Percentiles rank a stretch among this genome's conserved stretches.
These are phyloP conservation scores for Zaprionus tsacasi DNA, from an alignment of 1,140 invertebrate species.

Conservation along the genomic window DNA sequence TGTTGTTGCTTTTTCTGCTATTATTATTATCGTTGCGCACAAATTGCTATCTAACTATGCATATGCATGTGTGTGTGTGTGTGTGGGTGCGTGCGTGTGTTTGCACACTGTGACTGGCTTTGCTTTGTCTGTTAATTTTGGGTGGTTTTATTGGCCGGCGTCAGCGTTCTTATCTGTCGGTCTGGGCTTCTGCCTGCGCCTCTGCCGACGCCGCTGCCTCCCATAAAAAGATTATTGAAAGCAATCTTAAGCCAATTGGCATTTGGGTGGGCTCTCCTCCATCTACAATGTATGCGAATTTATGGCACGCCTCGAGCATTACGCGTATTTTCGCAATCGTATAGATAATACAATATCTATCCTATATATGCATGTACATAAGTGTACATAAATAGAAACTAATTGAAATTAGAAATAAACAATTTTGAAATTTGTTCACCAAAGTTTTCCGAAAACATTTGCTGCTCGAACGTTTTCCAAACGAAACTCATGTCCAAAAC, in stretches of 20 bases:
- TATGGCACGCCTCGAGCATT: conserved; percentile 32
- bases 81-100: conserved; percentile 12
- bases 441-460: conserved; percentile 26
- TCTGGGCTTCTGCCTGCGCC: too few relatives aligned
- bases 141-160: conserved; percentile 58
- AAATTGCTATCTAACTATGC: conserved; percentile 58
- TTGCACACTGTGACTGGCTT: conserved; percentile 25
- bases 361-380: conserved; percentile 5
- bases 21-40: conserved; percentile 31
- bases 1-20: conserved; percentile 7
- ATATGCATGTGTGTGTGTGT: not conserved
- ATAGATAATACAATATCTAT: conserved; percentile 7
- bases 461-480: not conserved
- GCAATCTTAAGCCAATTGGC: conserved; percentile 54
- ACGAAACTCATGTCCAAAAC: not conserved
- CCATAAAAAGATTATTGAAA: conserved; percentile 68
- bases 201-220: conserved; percentile 18
- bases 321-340: conserved; percentile 16
- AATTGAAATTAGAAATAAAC: conserved; percentile 44
- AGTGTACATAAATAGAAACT: conserved; percentile 27
- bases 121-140: conserved; percentile 60
- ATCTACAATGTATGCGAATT: conserved; percentile 34
- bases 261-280: conserved; percentile 43
- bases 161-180: conserved; percentile 44
- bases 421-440: conserved; percentile 11